Conservation (phyloP, 2,888 invertebrate species). For the Archips xylosteana region DNA sequence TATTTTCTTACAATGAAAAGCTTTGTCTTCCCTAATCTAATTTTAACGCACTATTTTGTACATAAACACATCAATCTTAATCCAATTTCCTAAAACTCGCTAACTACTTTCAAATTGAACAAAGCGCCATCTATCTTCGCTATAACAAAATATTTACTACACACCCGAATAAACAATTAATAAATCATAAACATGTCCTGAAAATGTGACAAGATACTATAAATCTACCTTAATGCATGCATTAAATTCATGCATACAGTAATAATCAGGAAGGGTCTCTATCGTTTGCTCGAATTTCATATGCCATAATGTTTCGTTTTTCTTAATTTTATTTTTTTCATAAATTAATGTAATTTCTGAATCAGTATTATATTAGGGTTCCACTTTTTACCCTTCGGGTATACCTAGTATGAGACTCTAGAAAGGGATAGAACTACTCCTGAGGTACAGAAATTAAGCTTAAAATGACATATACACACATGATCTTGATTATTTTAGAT, state of each 20-base stretch:
- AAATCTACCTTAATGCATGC: conserved; percentile 26
- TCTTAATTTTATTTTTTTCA: too few species aligned
- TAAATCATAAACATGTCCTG: conserved; percentile 40
- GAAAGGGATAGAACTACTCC: too few species aligned
- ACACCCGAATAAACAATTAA: conserved; percentile 33
- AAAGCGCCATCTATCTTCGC: conserved; percentile 37
- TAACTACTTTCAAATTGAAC: conserved; percentile 36
- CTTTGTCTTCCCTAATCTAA: neutral
- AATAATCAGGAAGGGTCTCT: too few species aligned
- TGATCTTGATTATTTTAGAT: too few species aligned
- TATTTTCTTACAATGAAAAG: neutral
- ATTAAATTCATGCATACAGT: neutral
- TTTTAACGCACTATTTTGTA: neutral
- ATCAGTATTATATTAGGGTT: too few species aligned
- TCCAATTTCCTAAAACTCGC: conserved; percentile 4
- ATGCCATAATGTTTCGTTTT: too few species aligned
- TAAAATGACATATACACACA: too few species aligned
- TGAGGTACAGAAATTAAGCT: too few species aligned
- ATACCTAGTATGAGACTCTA: too few species aligned
- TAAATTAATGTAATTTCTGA: too few species aligned
- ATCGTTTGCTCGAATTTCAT: too few species aligned
- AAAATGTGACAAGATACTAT: conserved; percentile 29
- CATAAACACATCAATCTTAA: conserved; percentile 31
- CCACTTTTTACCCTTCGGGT: too few species aligned
- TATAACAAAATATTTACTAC: conserved; percentile 16